Evolutionary conservation across 2,797 vertebrate genomes (phyloP), one percentile per base, ranked within the genome.

Genomic region (Sus cebifrons): DNA sequence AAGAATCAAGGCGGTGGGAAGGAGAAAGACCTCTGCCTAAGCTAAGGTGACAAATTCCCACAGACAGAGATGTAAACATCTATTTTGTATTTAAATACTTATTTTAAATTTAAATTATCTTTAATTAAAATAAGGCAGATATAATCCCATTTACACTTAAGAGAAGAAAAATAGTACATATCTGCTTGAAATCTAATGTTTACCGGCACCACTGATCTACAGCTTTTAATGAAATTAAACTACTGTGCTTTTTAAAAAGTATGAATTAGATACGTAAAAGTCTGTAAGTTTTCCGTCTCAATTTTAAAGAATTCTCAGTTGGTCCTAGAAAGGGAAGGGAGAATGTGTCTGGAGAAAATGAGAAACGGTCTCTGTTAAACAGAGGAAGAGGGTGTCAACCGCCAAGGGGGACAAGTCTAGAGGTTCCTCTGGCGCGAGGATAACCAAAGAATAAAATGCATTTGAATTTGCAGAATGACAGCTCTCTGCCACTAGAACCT

Each of bases 221-320:
- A 75, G 29, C 67, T 21, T 23, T 93, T 84, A 85, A 96, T 70
- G 23, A 82, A 89, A 68, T 60, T 77, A 92, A 96, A 32, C 7
- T 40, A 78, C 27, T 21, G 0, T 56, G 95, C 3, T 23, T 20
- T 89, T 92, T 79, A 11, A 56, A 65, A 86, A 78, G 40, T 36
- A 17, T 4, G 89, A 87, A 20, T 83, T 70, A 78, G 8, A 9
- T 36, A 92, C 52, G 89, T 86, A 65, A 96, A 87, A 29, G 10
- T 0, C 8, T 74, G 5, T 58, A 20, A 0, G 23, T 65, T 83
- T 86, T 62, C 16, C 36, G 12, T 60, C 17, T 94, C 3, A 70
- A 56, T 92, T 93, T 94, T 89, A 95, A 94, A 67, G 49, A 91
- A 56, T 54, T 91, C 16, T 68, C n/a, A 64, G 1, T 20, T 74